Conservation (phyloP, 1,140 invertebrate genomes). For the Chelonus insularis region DNA sequence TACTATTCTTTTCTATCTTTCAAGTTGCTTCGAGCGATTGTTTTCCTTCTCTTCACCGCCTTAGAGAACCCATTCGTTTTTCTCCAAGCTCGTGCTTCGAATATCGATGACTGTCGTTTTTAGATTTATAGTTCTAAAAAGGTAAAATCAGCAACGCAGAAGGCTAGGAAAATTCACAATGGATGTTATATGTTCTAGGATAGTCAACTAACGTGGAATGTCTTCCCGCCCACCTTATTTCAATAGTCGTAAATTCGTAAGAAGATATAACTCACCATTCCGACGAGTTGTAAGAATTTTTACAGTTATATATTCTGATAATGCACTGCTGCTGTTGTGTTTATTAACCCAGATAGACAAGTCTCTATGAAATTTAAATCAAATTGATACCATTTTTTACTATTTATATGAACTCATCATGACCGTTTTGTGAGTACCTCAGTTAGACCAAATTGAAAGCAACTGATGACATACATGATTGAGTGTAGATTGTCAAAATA, state of each 20-base stretch:
- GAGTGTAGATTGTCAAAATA: too few species aligned
- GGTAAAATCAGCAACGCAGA: neutral
- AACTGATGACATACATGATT: too few species aligned
- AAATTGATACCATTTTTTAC: too few species aligned
- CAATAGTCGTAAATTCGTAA: neutral
- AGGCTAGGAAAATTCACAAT: neutral
- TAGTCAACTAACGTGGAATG: slow-evolving; percentile 8
- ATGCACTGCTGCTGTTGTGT: too few species aligned
- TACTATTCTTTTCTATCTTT: neutral
- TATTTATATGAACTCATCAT: too few species aligned
- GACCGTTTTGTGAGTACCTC: too few species aligned
- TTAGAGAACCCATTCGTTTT: slow-evolving; percentile 6
- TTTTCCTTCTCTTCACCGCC: neutral
- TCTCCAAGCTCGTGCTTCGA: slow-evolving; percentile 4
- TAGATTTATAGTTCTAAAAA: slow-evolving; percentile 5
- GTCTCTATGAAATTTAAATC: too few species aligned
- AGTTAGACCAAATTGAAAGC: too few species aligned
- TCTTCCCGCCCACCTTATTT: slow-evolving; percentile 6
- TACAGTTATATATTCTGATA: too few species aligned
- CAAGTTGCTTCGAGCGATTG: neutral
- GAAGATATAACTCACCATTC: neutral
- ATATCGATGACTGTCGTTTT: slow-evolving; percentile 9
- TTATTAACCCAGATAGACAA: too few species aligned
- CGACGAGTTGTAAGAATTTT: too few species aligned
- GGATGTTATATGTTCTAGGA: neutral